These are phyloP conservation scores for Colostygia pectinataria DNA, from an alignment of 2,888 invertebrate species.

Conservation along the genomic window DNA sequence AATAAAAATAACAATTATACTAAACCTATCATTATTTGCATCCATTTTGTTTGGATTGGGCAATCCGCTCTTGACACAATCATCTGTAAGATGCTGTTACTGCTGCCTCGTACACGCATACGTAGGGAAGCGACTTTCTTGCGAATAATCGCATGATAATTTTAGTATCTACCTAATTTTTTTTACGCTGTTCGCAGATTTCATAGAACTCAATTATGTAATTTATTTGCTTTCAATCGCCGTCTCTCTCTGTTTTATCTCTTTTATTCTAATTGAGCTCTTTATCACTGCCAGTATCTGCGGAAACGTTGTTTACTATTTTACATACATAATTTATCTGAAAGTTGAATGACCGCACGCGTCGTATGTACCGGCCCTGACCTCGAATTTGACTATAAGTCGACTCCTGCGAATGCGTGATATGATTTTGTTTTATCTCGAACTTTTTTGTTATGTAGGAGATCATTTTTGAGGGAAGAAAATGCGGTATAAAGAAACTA, in stretches of 20 bases:
- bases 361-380: slow-evolving; percentile 19
- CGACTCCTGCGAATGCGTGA: slow-evolving; percentile 8
- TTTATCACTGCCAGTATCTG: slow-evolving; percentile 15
- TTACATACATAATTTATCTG: slow-evolving; percentile 23
- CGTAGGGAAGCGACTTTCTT: too few species aligned
- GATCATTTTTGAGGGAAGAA: neutral
- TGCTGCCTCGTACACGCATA: too few species aligned
- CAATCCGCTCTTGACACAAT: too few species aligned
- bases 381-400: slow-evolving; percentile 13
- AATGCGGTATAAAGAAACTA: too few species aligned
- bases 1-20: too few species aligned
- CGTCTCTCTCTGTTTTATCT: slow-evolving; percentile 7
- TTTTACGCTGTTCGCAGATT: neutral
- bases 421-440: neutral
- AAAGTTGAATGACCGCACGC: slow-evolving; percentile 19
- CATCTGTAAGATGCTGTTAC: too few species aligned
- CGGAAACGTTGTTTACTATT: slow-evolving; percentile 24
- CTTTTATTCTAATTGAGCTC: slow-evolving; percentile 16
- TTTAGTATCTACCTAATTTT: too few species aligned
- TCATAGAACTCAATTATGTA: neutral
- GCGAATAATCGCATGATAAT: too few species aligned
- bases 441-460: neutral
- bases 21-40: too few species aligned
- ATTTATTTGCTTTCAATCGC: neutral
- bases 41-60: too few species aligned